phyloP scores from a whole-genome alignment of 2,113 vertebrate species.

The Ariopsis seemanni region DNA sequence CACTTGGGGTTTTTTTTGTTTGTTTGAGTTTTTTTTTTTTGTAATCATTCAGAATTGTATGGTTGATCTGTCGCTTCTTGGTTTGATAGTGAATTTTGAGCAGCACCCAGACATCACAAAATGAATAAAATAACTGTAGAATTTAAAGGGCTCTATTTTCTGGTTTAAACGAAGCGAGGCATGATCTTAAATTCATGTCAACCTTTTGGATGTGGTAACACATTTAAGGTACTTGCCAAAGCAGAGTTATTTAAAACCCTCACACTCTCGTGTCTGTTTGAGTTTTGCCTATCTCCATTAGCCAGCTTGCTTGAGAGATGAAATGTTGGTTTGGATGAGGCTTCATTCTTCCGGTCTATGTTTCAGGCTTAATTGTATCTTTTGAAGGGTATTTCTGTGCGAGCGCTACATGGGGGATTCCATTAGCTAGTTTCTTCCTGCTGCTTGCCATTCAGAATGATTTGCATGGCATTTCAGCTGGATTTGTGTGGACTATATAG shows the following conservation, averaged over 20 bases:
- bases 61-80: neutral
- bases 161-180: neutral
- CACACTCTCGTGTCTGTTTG: neutral
- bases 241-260: conserved; percentile 26
- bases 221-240: conserved; percentile 25
- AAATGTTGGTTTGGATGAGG: conserved; percentile 1
- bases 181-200: neutral
- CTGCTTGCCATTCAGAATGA: conserved; percentile 64
- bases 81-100: neutral
- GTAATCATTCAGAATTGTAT: neutral
- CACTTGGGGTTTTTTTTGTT: neutral
- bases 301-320: conserved; percentile 12
- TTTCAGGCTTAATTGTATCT: conserved; percentile 66
- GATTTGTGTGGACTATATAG: conserved; percentile 62
- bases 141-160: neutral
- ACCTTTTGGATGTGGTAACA: neutral
- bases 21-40: too few species aligned
- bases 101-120: neutral
- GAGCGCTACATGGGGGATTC: conserved; percentile 65
- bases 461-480: conserved; percentile 71
- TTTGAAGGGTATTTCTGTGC: conserved; percentile 62
- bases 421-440: conserved; percentile 62
- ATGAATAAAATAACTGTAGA: neutral
- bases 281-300: conserved; percentile 12
- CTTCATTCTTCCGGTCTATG: conserved; percentile 51